Evolutionary conservation across 2,888 invertebrate species (phyloP), one percentile per base, ranked within the genome.

Genomic region (Falcaria lacertinaria): DNA sequence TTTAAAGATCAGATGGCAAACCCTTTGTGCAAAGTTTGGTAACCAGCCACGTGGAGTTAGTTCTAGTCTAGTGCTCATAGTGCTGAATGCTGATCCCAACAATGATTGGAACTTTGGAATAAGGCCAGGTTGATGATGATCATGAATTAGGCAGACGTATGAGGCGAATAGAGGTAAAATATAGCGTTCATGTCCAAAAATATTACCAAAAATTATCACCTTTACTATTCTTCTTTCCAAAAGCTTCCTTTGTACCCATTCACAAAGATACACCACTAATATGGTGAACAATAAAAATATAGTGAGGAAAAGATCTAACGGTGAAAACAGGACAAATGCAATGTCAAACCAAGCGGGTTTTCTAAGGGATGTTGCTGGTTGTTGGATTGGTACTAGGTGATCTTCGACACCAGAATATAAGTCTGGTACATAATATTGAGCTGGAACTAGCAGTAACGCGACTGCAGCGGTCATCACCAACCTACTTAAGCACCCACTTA

Each of bases 161-260:
- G n/a, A n/a, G n/a, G n/a, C n/a, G n/a, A n/a, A n/a, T n/a, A n/a
- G n/a, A n/a, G n/a, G n/a, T n/a, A n/a, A n/a, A n/a, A n/a, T n/a
- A n/a, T n/a, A n/a, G n/a, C n/a, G n/a, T n/a, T n/a, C n/a, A n/a
- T n/a, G n/a, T n/a, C n/a, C n/a, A n/a, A n/a, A n/a, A n/a, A n/a
- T n/a, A n/a, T n/a, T n/a, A n/a, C n/a, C n/a, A n/a, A n/a, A n/a
- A n/a, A n/a, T 4, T 4, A 37, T 15, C 15, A 37, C 37, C 37
- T 37, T 37, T 25, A 37, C 25, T 25, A 37, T 37, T 37, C 37
- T 37, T 17, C 25, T 37, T 37, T 37, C 37, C 37, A 37, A 37
- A 22, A 37, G 17, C 15, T 25, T 37, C 16, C 25, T 37, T 37
- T 37, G 37, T 15, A 37, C 19, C 37, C 37, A 37, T 17, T 37